Evolutionary conservation across 2,888 invertebrate genomes (phyloP), one percentile per base, ranked within the genome.

Genomic region (Papilio demoleus): DNA sequence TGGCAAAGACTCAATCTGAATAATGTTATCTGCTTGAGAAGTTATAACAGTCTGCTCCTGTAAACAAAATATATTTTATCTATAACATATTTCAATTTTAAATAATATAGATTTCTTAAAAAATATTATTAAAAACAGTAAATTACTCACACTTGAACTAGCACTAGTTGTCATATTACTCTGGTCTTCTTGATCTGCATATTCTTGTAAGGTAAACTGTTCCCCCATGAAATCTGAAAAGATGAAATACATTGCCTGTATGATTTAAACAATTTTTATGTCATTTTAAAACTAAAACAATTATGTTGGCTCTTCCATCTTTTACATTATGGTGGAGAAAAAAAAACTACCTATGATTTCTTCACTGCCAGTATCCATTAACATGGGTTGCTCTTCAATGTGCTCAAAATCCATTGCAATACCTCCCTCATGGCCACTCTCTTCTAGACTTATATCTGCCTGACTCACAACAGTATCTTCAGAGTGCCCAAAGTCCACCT

Each of bases 401-500:
- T 85, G 81, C 50, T 87, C 88, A 81, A 89, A 88, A 58, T 91
- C 88, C 90, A 93, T 91, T 1, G 86, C 80, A 34, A 91, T 87
- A 42, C 81, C 82, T 19, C 77, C 81, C 42, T 82, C 84, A 72
- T 87, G 83, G 2, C 72, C 73, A 22, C 76, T 78, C 1, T 72
- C 70, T 66, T 86, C 87, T 31, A 92, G 77, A 31, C 78, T 77
- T 19, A 91, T 87, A 61, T 88, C 88, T 19, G 78, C 80, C 71
- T 92, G 87, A 53, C 77, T 83, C 2, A 86, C 87, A 9, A 86
- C 87, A 24, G 79, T 82, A 73, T 82, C 80, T 65, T 81, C 85
- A 0, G 84, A 75, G 64, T 87, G 83, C 53, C 86, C 90, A 81
- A 92, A 93, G 60, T 92, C 90, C 80, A 92, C 89, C 90, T 92